A percentile compares a stretch with the other conserved stretches of the same genome.
phyloP scores from a whole-genome alignment of 2,888 invertebrate species.

The Dyspetes luteomarginatus region DNA sequence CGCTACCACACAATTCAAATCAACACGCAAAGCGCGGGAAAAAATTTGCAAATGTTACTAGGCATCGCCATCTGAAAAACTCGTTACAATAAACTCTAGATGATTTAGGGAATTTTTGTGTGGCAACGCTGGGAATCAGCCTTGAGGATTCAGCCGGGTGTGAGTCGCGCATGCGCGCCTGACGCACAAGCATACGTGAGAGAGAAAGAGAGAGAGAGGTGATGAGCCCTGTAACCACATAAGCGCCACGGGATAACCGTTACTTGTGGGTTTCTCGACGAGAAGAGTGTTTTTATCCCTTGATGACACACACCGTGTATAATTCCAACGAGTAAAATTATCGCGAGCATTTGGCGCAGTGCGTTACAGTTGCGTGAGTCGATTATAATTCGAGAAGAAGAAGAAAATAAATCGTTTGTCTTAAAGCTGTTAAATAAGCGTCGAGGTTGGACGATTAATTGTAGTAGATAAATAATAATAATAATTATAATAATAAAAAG shows the following conservation, averaged over 20 bases:
- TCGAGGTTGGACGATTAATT: not conserved
- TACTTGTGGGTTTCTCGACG: constrained; percentile 68
- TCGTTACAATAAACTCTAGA: no score
- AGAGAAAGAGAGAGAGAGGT: constrained; percentile 22
- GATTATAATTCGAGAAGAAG: constrained; percentile 75
- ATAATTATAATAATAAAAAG: constrained; percentile 8
- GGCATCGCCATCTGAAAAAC: no score
- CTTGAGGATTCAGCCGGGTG: constrained; percentile 34
- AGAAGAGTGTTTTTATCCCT: constrained; percentile 71
- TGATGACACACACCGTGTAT: constrained; percentile 76
- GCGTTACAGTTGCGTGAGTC: constrained; percentile 76
- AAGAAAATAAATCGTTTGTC: not conserved
- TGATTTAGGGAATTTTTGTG: not conserved
- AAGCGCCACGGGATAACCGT: constrained; percentile 70
- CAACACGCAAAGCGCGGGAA: constrained; percentile 10
- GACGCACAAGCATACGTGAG: not conserved
- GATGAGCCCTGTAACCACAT: constrained; percentile 57
- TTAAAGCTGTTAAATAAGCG: not conserved
- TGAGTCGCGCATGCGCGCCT: constrained; percentile 53
- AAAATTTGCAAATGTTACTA: no score
- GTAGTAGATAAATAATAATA: constrained; percentile 20
- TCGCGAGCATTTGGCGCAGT: constrained; percentile 79
- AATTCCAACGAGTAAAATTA: constrained; percentile 72
- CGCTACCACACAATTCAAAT: no score
- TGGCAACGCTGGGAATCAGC: constrained; percentile 20